A percentile compares a stretch with the other conserved stretches of the same genome.
These are phyloP conservation scores for Molothrus aeneus DNA, from an alignment of 2,797 vertebrate species.

Conservation along the genomic window DNA sequence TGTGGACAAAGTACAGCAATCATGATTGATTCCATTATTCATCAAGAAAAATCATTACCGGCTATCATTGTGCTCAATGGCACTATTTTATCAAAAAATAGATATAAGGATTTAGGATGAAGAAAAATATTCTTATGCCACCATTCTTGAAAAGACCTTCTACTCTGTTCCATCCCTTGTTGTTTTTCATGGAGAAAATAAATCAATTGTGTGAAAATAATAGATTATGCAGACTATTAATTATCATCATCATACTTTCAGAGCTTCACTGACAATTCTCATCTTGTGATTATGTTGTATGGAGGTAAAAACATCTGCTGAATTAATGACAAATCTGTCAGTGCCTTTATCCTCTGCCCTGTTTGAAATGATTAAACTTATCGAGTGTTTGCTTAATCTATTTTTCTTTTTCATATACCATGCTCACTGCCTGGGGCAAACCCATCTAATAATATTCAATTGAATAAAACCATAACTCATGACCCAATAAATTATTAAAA, in stretches of 20 bases:
- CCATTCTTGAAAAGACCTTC: neutral
- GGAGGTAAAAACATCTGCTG: conserved; percentile 66
- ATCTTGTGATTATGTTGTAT: conserved; percentile 71
- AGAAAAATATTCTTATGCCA: neutral
- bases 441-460: conserved; percentile 81
- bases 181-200: conserved; percentile 17
- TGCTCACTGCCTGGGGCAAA: conserved; percentile 72
- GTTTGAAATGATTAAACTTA: conserved; percentile 79
- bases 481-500: conserved; percentile 83
- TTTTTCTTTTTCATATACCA: conserved; percentile 74
- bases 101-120: neutral
- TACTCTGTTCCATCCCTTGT: neutral
- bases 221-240: conserved; percentile 36
- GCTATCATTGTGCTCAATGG: neutral
- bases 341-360: conserved; percentile 59
- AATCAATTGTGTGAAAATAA: conserved; percentile 53
- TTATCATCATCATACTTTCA: conserved; percentile 59
- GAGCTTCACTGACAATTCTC: conserved; percentile 39
- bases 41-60: neutral
- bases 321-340: conserved; percentile 75
- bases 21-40: neutral
- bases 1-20: neutral
- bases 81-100: neutral
- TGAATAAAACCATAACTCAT: conserved; percentile 81
- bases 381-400: conserved; percentile 77